These are phyloP conservation scores for mouse (Mus musculus) DNA, from an alignment of 2,113 vertebrate genomes.

Conservation along the genomic window GRCm39 chr3:70086501-70087000, in stretches of 20 bases:
- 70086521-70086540: not conserved
- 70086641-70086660: not conserved
- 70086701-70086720: not conserved
- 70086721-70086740: not conserved
- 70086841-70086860: not conserved
- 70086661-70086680: not conserved
- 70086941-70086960: not conserved
- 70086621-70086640: not conserved
- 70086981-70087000: not conserved
- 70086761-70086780: not conserved
- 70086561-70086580: not conserved
- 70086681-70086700: not conserved
- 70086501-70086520: not conserved
- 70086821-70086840: not conserved
- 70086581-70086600: not conserved
- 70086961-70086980: not conserved
- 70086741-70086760: not conserved
- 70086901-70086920: not conserved
- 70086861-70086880: not conserved
- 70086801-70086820: not conserved
- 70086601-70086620: not conserved
- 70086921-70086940: not conserved
- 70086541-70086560: not conserved
- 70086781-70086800: not conserved
- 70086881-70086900: not conserved